phyloP scores from a whole-genome alignment of 2,113 vertebrate species.

The Ptychochromis oligacanthus region DNA sequence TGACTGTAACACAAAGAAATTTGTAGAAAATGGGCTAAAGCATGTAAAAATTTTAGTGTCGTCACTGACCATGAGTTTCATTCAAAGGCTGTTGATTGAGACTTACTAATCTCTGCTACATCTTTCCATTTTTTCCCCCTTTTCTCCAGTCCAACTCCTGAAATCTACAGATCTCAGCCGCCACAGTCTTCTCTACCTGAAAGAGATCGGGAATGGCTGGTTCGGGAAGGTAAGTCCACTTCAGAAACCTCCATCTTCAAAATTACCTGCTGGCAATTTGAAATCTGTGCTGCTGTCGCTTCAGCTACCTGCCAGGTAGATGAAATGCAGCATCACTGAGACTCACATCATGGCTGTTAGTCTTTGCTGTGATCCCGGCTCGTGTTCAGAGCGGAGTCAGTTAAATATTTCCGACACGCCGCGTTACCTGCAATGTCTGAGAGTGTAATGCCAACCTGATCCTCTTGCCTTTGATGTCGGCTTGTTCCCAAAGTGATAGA shows the following conservation, averaged over 20 bases:
- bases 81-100: not conserved
- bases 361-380: not conserved
- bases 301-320: not conserved
- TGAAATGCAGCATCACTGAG: not conserved
- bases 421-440: conserved; percentile 31
- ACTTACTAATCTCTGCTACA: not conserved
- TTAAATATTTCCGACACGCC: conserved; percentile 33
- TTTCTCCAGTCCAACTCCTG: conserved; percentile 85
- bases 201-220: conserved; percentile 95
- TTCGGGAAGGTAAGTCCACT: conserved; percentile 90
- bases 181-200: conserved; percentile 93
- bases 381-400: not conserved
- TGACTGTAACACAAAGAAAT: not conserved
- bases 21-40: not conserved
- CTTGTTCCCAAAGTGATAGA: not conserved
- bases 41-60: not conserved
- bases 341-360: not conserved
- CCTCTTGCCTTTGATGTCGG: conserved; percentile 27
- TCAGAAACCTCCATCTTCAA: not conserved
- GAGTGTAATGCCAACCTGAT: not conserved
- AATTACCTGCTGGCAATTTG: not conserved
- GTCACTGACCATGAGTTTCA: not conserved
- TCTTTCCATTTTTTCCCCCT: not conserved
- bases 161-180: conserved; percentile 87
- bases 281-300: not conserved